Conservation (phyloP, 2,113 vertebrate genomes). For the Notiomystis cincta region DNA sequence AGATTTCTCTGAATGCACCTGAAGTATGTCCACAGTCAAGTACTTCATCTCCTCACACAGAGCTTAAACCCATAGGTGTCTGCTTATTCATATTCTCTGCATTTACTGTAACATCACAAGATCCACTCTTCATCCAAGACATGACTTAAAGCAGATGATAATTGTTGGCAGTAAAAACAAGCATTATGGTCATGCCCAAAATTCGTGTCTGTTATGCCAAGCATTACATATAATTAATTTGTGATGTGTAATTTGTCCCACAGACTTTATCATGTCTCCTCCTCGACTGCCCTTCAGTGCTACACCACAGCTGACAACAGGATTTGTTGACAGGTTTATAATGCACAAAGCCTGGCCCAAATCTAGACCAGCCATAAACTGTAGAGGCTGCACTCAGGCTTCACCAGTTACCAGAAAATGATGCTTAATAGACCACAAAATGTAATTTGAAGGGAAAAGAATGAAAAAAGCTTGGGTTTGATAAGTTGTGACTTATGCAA, state of each 20-base stretch:
- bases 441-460: not conserved
- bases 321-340: not conserved
- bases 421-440: not conserved
- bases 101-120: not conserved
- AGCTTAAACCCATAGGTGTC: not conserved
- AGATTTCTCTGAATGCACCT: not conserved
- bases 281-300: not conserved
- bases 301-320: not conserved
- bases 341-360: not conserved
- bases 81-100: not conserved
- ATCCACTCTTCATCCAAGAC: not conserved
- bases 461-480: not conserved
- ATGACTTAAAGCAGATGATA: constrained; percentile 32
- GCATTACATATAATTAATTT: constrained; percentile 37
- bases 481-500: not conserved
- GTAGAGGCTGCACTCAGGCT: not conserved
- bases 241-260: constrained; percentile 2
- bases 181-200: constrained; percentile 3
- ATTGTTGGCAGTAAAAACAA: not conserved
- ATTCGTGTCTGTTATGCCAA: constrained; percentile 2
- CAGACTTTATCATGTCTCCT: not conserved
- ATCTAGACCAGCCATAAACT: not conserved
- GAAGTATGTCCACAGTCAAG: not conserved
- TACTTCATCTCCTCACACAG: not conserved
- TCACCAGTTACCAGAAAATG: not conserved